Evolutionary conservation across 2,113 vertebrate genomes (phyloP).

Genomic region (Amazona vittata): DNA sequence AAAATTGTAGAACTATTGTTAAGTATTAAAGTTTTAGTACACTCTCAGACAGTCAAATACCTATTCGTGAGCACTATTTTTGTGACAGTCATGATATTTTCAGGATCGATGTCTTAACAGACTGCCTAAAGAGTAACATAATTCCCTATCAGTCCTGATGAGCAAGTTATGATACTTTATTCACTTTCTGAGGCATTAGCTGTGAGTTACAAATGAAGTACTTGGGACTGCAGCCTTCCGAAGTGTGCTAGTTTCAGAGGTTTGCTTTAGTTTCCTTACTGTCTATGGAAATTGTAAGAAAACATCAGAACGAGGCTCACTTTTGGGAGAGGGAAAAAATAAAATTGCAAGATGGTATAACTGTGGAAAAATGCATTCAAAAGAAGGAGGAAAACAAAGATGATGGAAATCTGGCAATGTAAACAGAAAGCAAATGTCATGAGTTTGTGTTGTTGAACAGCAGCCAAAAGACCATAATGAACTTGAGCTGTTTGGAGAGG

Average conservation of each 20-base stretch:
- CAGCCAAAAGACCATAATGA: not conserved
- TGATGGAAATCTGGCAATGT: not conserved
- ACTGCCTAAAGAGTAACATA: not conserved
- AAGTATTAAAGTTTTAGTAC: not conserved
- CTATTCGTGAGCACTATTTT: not conserved
- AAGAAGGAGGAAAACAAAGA: not conserved
- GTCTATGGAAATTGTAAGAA: not conserved
- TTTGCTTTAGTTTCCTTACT: not conserved
- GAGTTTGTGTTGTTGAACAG: not conserved
- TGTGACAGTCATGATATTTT: not conserved
- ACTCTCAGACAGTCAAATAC: not conserved
- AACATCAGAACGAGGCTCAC: not conserved
- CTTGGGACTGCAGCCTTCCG: not conserved
- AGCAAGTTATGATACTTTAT: not conserved
- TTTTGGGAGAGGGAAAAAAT: not conserved
- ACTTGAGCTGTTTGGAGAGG: not conserved
- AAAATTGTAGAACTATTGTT: not conserved
- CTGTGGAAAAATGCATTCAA: not conserved
- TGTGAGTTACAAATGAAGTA: not conserved
- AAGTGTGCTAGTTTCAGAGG: not conserved
- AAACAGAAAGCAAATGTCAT: not conserved
- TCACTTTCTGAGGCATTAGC: not conserved
- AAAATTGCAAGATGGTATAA: not conserved
- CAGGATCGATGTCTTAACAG: not conserved
- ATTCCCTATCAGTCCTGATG: accelerated